Evolutionary conservation across 2,113 vertebrate genomes (phyloP).

Genomic region (Naja naja): DNA sequence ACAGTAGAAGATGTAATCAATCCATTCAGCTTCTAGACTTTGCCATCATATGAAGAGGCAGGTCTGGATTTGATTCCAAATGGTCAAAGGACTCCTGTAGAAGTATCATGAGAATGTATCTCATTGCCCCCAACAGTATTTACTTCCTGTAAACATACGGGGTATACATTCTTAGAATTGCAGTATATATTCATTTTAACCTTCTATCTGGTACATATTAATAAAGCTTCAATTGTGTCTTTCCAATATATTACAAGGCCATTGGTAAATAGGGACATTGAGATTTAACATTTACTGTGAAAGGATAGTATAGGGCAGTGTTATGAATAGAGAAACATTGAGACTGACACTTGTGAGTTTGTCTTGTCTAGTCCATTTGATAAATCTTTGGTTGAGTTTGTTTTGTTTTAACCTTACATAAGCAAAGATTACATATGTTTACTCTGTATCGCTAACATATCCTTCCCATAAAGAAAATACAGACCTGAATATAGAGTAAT

Average conservation of each 20-base stretch:
- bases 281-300: background rate
- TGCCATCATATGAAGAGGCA: background rate
- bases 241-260: background rate
- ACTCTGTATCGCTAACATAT: background rate
- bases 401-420: background rate
- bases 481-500: background rate
- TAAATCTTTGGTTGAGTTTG: background rate
- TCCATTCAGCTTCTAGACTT: background rate
- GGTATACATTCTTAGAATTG: background rate
- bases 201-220: background rate
- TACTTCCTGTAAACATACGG: background rate
- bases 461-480: background rate
- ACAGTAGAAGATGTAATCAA: background rate
- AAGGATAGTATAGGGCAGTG: background rate
- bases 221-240: background rate
- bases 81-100: background rate
- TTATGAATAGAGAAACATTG: background rate
- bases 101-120: background rate
- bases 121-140: background rate
- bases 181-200: background rate
- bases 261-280: background rate
- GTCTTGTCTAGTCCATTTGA: background rate
- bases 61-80: background rate
- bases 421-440: background rate
- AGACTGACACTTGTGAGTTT: background rate